phyloP scores from a whole-genome alignment of 2,888 invertebrate species.

The Drepana falcataria region DNA sequence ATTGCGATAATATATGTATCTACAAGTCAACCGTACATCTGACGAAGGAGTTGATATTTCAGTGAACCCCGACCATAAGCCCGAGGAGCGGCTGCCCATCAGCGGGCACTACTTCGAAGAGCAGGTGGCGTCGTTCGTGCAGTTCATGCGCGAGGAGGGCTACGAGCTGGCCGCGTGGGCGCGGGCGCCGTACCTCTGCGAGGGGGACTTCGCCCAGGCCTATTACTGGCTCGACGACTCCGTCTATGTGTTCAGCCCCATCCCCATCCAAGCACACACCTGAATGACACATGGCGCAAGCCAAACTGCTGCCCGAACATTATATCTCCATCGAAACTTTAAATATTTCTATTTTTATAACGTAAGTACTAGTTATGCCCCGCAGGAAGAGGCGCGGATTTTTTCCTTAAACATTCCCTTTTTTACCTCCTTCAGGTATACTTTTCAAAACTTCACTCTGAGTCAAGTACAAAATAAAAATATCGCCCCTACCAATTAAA shows the following conservation, averaged over 20 bases:
- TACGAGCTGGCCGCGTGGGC: slow-evolving; percentile 91
- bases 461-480: no score
- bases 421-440: no score
- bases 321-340: no score
- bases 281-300: not conserved
- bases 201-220: slow-evolving; percentile 94
- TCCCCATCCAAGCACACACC: slow-evolving; percentile 10
- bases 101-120: slow-evolving; percentile 85
- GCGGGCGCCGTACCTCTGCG: slow-evolving; percentile 96
- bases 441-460: no score
- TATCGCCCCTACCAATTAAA: no score
- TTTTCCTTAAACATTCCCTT: no score
- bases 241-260: slow-evolving; percentile 85
- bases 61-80: slow-evolving; percentile 84
- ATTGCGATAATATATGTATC: no score
- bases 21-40: not conserved
- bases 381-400: no score
- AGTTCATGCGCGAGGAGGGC: slow-evolving; percentile 79
- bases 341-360: no score
- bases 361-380: no score
- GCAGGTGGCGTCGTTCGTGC: slow-evolving; percentile 86
- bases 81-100: slow-evolving; percentile 83
- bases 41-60: slow-evolving; percentile 13
- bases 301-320: not conserved
- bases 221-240: slow-evolving; percentile 96